phyloP scores from a whole-genome alignment of 2,113 vertebrate species.

The Calcarius ornatus region DNA sequence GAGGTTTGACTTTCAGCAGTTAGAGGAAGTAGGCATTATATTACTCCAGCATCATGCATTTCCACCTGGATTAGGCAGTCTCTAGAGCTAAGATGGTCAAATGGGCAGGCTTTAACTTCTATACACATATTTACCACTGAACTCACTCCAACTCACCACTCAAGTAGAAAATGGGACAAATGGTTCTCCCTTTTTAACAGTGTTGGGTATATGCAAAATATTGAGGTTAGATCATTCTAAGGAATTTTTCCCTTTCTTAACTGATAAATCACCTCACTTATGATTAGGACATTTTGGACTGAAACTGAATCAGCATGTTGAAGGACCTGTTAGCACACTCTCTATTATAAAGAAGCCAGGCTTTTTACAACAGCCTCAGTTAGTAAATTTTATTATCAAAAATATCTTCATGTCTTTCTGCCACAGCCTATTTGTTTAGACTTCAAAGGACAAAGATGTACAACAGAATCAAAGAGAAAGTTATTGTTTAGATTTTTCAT shows the following conservation, averaged over 20 bases:
- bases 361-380: background rate
- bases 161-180: background rate
- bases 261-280: background rate
- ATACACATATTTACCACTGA: background rate
- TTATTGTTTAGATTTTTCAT: background rate
- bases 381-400: background rate
- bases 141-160: background rate
- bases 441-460: background rate
- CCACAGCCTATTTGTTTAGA: background rate
- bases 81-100: background rate
- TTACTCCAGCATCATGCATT: background rate
- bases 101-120: background rate
- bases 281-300: background rate
- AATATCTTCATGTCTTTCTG: background rate
- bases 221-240: background rate
- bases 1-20: background rate
- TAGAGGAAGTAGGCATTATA: background rate
- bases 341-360: background rate
- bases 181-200: background rate
- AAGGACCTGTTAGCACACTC: background rate
- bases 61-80: background rate
- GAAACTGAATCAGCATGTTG: background rate
- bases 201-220: background rate
- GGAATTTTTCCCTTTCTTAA: background rate
- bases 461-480: background rate